Conservation (phyloP, 2,888 invertebrate genomes). For the Amaurobius ferox region DNA sequence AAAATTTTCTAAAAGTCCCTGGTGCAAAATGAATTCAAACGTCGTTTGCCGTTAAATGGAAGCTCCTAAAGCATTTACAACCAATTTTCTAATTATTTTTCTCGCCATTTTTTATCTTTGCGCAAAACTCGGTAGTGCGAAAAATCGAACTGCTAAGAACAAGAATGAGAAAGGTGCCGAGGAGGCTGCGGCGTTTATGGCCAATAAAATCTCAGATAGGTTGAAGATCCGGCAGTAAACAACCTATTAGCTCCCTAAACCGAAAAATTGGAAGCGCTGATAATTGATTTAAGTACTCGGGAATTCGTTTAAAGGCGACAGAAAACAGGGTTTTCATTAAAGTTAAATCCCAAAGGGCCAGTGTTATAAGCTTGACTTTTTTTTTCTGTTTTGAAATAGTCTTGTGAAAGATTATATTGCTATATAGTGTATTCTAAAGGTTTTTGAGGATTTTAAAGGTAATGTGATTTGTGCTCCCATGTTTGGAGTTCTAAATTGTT, state of each 20-base stretch:
- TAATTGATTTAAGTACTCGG: conserved; percentile 67
- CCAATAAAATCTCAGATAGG: conserved; percentile 49
- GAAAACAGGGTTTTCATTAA: conserved; percentile 48
- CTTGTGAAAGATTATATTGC: no score
- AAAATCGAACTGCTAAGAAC: not conserved
- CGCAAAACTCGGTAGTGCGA: not conserved
- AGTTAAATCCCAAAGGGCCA: not conserved
- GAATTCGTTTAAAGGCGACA: conserved; percentile 37
- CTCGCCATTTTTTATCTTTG: not conserved
- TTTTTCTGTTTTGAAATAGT: no score
- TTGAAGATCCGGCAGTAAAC: conserved; percentile 43
- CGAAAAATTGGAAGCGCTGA: conserved; percentile 28
- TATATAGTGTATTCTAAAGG: no score
- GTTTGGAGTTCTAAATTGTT: no score
- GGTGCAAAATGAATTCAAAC: not conserved
- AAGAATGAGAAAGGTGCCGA: conserved; percentile 12
- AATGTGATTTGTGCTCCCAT: no score
- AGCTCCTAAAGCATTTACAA: not conserved
- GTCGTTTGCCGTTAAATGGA: not conserved
- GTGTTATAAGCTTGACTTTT: no score
- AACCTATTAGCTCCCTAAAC: conserved; percentile 32
- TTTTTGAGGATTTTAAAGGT: no score
- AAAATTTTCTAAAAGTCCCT: not conserved
- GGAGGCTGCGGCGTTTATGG: conserved; percentile 54
- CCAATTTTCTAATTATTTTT: conserved; percentile 13